phyloP scores from a whole-genome alignment of 1,140 invertebrate species.

The Campoletis sonorensis region DNA sequence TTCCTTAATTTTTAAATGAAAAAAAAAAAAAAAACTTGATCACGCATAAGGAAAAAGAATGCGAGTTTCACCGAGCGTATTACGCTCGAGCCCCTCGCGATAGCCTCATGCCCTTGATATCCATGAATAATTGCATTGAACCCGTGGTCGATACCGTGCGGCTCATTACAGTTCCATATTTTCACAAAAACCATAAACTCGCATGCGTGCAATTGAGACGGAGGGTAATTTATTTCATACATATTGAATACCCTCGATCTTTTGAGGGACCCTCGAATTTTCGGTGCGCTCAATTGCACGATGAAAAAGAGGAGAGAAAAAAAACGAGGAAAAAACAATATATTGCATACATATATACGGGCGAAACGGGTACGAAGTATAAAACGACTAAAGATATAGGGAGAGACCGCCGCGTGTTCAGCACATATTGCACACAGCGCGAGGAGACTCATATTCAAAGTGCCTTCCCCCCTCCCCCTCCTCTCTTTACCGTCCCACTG shows the following conservation, averaged over 20 bases:
- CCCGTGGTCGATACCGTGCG: too few species aligned
- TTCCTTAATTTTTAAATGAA: too few species aligned
- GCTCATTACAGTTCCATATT: constrained; percentile 6
- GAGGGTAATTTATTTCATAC: not conserved
- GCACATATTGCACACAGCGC: constrained; percentile 8
- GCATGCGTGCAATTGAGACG: not conserved
- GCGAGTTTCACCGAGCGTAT: too few species aligned
- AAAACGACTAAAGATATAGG: not conserved
- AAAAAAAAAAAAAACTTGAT: too few species aligned
- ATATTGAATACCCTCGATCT: not conserved
- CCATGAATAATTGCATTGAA: too few species aligned
- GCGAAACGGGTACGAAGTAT: not conserved
- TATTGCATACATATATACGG: not conserved
- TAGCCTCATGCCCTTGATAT: too few species aligned
- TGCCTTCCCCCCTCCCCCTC: not conserved
- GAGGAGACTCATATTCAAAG: constrained; percentile 9
- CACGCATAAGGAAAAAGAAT: too few species aligned
- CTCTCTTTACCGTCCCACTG: not conserved
- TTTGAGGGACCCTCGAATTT: constrained; percentile 5
- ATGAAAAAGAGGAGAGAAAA: too few species aligned
- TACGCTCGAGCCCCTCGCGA: too few species aligned
- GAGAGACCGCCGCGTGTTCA: constrained; percentile 14
- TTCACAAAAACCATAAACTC: not conserved
- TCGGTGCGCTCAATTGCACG: not conserved
- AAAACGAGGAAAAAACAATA: too few species aligned